Conservation (phyloP, 2,888 invertebrate species). For the Laspeyria flexula region DNA sequence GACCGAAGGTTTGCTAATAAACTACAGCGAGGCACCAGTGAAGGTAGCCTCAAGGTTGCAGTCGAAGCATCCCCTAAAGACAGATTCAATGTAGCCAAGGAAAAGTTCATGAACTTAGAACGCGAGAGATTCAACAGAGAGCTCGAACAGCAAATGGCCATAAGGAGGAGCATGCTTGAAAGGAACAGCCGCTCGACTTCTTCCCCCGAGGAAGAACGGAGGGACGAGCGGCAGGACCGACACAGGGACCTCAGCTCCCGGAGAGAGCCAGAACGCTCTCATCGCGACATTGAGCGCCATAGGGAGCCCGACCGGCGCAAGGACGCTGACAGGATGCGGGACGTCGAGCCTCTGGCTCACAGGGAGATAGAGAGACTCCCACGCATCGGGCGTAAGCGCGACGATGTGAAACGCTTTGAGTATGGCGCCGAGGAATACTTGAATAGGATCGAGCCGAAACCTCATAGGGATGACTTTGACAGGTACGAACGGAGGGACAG, state of each 20-base stretch:
- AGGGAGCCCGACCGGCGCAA: constrained; percentile 71
- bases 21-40: constrained; percentile 74
- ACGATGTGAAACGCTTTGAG: constrained; percentile 75
- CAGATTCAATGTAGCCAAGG: constrained; percentile 94
- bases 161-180: constrained; percentile 81
- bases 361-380: constrained; percentile 79
- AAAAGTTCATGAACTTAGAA: constrained; percentile 93
- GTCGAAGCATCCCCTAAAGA: constrained; percentile 89
- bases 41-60: constrained; percentile 78
- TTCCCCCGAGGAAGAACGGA: constrained; percentile 83
- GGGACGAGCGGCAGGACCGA: constrained; percentile 80
- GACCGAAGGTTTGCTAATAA: constrained; percentile 79
- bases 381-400: constrained; percentile 76
- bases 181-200: constrained; percentile 84
- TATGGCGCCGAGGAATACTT: constrained; percentile 79
- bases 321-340: constrained; percentile 69
- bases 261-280: constrained; percentile 78
- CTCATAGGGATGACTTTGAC: constrained; percentile 72
- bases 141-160: constrained; percentile 82
- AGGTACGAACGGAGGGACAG: constrained; percentile 69
- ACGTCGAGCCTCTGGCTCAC: constrained; percentile 60
- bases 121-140: constrained; percentile 88
- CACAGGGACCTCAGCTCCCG: constrained; percentile 76
- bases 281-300: constrained; percentile 70
- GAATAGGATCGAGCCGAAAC: constrained; percentile 73